These are phyloP conservation scores for Burhinus oedicnemus DNA, from an alignment of 2,113 vertebrate genomes.

Conservation along the genomic window DNA sequence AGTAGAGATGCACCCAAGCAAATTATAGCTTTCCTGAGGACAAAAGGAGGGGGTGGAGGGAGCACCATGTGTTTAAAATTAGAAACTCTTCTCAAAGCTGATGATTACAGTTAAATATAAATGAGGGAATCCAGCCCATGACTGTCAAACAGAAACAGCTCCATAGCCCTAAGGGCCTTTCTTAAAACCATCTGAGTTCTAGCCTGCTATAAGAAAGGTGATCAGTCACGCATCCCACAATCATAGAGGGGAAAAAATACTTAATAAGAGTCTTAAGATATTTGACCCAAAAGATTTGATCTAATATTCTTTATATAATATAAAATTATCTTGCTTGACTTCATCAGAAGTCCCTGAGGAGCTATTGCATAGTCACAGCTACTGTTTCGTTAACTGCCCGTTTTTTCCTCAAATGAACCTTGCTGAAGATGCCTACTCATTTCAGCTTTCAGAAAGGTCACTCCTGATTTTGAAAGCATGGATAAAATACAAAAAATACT, in stretches of 20 bases:
- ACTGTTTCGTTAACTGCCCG: slow-evolving; percentile 43
- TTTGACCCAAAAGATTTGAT: slow-evolving; percentile 53
- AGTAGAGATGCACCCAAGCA: slow-evolving; percentile 39
- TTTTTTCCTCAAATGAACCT: slow-evolving; percentile 64
- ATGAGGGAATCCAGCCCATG: slow-evolving; percentile 61
- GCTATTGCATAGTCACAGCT: slow-evolving; percentile 14
- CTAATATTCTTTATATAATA: slow-evolving; percentile 65
- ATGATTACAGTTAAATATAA: slow-evolving; percentile 74
- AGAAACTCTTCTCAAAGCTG: slow-evolving; percentile 61
- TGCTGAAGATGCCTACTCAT: slow-evolving; percentile 36
- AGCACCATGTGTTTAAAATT: slow-evolving; percentile 64
- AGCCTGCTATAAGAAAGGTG: slow-evolving; percentile 28
- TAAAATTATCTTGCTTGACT: slow-evolving; percentile 57
- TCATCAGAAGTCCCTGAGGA: slow-evolving; percentile 47
- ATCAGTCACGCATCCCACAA: slow-evolving; percentile 29
- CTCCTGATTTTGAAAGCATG: neutral
- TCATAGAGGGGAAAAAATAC: neutral
- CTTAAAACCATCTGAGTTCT: slow-evolving; percentile 48
- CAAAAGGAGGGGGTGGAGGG: neutral
- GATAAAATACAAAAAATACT: neutral
- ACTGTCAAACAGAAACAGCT: slow-evolving; percentile 60
- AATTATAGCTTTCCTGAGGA: slow-evolving; percentile 55
- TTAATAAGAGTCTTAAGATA: slow-evolving; percentile 31
- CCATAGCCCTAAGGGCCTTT: slow-evolving; percentile 30
- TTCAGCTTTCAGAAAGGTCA: slow-evolving; percentile 31